Evolutionary conservation across 2,797 vertebrate genomes (phyloP), one percentile per base, ranked within the genome.

Genomic region (Kryptopterus vitreolus): DNA sequence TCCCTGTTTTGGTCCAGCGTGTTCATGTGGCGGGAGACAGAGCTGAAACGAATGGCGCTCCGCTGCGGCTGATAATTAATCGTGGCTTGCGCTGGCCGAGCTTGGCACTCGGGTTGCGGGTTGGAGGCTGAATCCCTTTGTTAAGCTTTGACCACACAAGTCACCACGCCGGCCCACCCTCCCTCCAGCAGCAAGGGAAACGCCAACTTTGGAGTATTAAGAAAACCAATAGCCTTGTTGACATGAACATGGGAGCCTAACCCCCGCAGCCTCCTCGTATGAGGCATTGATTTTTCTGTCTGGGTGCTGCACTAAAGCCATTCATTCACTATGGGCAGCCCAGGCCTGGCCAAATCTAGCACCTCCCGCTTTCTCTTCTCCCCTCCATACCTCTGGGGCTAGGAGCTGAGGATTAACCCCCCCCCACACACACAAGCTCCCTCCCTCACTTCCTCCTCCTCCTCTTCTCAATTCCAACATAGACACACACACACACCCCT

Each of bases 281-380:
- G 96, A 98, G 94, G 92, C 96, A 98, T 98, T 97, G 98, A 98
- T 98, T 98, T 98, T 98, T 95, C 96, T 97, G 96, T 98, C 97
- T 92, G 90, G 93, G 92, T 89, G 89, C 93, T 89, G 93, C 92
- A 94, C 96, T 94, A 93, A 95, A 95, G 92, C 95, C 95, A 98
- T 98, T 96, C 96, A 97, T 98, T 97, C 96, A 96, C 93, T 94
- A 94, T 94, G 96, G 96, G 95, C 95, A 92, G 77, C 83, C 57
- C 6, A 79, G 89, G 81, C 85, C 88, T 77, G 87, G 88, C 88
- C 92, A 87, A 90, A 92, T 93, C 94, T 93, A 95, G 82, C 89
- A 84, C 84, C 88, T 89, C 90, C 84, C 90, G 88, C 88, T 81
- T 70, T 70, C 74, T 74, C 68, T 89, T 91, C 93, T 91, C 82